phyloP scores from a whole-genome alignment of 2,797 vertebrate species.

The Heterohyrax brucei region DNA sequence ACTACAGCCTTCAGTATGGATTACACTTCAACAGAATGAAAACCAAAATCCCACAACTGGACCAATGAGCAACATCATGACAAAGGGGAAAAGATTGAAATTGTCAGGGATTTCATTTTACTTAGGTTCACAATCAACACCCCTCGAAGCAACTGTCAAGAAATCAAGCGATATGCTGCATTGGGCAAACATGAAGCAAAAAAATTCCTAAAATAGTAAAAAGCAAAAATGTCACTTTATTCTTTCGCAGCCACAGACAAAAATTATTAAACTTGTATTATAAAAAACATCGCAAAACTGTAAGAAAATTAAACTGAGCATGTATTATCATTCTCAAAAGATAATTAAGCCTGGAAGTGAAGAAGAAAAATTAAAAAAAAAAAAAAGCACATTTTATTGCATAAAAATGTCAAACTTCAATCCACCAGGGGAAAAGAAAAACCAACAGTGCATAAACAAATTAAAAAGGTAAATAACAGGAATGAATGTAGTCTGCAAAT shows the following conservation, averaged over 20 bases:
- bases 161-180: too few relatives aligned
- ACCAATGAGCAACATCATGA: too few relatives aligned
- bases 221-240: not conserved
- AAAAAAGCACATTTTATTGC: not conserved
- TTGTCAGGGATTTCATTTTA: too few relatives aligned
- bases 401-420: not conserved
- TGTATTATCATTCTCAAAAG: slow-evolving; percentile 13
- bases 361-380: not conserved
- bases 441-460: not conserved
- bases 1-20: too few relatives aligned
- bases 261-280: not conserved
- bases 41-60: too few relatives aligned
- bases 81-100: too few relatives aligned
- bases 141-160: too few relatives aligned
- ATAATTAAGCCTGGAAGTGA: not conserved
- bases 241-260: not conserved
- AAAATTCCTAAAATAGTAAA: too few relatives aligned
- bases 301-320: slow-evolving; percentile 34
- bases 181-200: too few relatives aligned
- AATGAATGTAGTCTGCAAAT: not conserved
- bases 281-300: not conserved
- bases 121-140: too few relatives aligned
- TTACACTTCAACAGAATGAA: too few relatives aligned
- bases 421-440: not conserved
- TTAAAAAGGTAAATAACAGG: not conserved